A percentile compares a stretch with the other conserved stretches of the same genome.
These are phyloP conservation scores for Penelope pileata DNA, from an alignment of 2,113 vertebrate genomes.

Conservation along the genomic window DNA sequence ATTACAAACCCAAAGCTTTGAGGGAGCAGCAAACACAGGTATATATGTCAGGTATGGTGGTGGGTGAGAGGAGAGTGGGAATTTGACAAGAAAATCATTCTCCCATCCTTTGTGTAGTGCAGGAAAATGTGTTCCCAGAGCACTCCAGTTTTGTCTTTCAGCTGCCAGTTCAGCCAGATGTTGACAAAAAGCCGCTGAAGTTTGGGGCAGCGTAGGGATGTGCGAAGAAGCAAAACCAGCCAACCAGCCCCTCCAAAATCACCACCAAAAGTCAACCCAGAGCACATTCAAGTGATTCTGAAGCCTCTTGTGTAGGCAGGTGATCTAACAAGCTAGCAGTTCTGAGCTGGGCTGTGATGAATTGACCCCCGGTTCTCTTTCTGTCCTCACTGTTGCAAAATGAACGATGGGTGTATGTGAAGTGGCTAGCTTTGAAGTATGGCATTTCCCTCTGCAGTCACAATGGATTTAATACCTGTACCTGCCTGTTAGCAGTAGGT, in stretches of 20 bases:
- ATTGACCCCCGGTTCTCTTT: background rate
- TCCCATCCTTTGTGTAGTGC: background rate
- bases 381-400: fast-evolving
- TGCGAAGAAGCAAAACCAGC: background rate
- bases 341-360: background rate
- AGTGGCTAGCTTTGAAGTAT: fast-evolving
- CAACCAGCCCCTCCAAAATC: background rate
- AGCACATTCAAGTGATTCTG: background rate
- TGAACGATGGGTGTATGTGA: fast-evolving
- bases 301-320: background rate
- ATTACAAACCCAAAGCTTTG: background rate
- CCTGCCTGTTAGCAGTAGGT: background rate
- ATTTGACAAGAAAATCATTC: background rate
- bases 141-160: background rate
- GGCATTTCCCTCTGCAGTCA: background rate
- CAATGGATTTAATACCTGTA: background rate
- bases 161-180: background rate
- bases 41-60: background rate
- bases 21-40: background rate
- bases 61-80: background rate
- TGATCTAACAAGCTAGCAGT: background rate
- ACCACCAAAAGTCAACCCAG: background rate
- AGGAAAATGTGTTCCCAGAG: background rate
- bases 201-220: background rate
- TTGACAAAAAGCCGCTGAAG: background rate